Evolutionary conservation across 2,113 vertebrate species (phyloP).

Genomic region (Rhabdomys dilectus): DNA sequence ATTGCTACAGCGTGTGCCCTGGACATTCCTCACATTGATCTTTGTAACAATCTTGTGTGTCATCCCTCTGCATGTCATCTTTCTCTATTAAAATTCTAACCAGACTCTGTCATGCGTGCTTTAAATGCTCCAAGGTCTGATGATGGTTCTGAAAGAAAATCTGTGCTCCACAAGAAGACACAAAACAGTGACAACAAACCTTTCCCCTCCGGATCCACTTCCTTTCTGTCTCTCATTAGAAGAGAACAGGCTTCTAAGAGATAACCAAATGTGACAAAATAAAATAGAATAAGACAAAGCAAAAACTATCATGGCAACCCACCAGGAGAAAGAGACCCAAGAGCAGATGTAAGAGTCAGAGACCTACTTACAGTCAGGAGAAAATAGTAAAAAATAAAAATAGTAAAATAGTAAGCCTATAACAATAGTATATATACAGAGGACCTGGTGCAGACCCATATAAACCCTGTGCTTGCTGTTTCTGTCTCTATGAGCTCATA

Average conservation of each 20-base stretch:
- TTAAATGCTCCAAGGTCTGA: background rate
- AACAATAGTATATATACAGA: background rate
- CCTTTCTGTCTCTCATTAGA: background rate
- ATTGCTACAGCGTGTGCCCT: background rate
- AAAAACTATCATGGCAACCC: background rate
- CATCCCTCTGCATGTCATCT: background rate
- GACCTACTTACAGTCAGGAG: background rate
- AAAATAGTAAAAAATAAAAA: too few species aligned
- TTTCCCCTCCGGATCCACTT: background rate
- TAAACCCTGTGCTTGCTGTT: background rate
- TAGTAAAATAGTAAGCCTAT: too few species aligned
- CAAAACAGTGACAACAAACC: background rate
- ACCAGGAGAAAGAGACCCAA: background rate
- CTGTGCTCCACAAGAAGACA: background rate
- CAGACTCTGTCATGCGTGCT: background rate
- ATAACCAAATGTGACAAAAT: background rate
- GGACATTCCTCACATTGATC: background rate
- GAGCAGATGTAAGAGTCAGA: background rate
- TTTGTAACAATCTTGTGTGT: background rate
- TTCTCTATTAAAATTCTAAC: constrained; percentile 6
- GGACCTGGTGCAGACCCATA: background rate
- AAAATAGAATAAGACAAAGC: background rate
- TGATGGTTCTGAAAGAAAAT: background rate
- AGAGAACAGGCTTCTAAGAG: background rate
- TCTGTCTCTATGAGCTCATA: background rate